Base-by-base conservation (phyloP, 1,140 invertebrate genomes). In the Trachymyrmex septentrionalis region DNA sequence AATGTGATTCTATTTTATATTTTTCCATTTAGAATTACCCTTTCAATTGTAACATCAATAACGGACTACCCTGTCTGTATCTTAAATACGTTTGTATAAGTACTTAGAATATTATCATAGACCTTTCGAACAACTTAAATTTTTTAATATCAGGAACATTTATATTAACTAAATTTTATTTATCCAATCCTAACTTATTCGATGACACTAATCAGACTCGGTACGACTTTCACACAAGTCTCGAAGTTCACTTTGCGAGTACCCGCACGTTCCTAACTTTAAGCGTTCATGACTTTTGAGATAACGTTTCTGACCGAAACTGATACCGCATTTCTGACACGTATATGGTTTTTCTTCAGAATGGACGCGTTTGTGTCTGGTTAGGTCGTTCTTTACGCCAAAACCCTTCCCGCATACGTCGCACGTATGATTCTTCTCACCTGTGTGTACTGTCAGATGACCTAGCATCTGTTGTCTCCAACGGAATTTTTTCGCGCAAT, bases 261-360 rank as follows among this genome's bases (percentile, higher is more conserved):
- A 19, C 1, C 66, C 64, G 50, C 77, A 81, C 21, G 30, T 57
- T 0, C 64, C 77, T 24, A 71, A 69, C 24, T n/a, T 82, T 44
- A 59, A 44, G 7, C 92, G 90, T 64, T 92, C 88, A 87, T 96
- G 96, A 85, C 93, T 96, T 27, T 94, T 94, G 27, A 96, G 91
- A 87, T 96, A 96, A n/a, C 96, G 91, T 87, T 93, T 94, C 76
- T 96, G 96, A 3, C 95, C 95, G 91, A 97, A 97, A 10, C 92
- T 95, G 44, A 95, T 94, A 1, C 94, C 95, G 90, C 97, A 97
- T 27, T 93, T 91, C 48, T 95, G 91, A 75, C 95, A 96, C 38
- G 93, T 96, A 89, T 93, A 96, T 85, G 93, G 96, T 95, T 95
- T 96, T 21, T 95, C 95, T n/a, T 94, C 92, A 3, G 94, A 93